Conservation (phyloP, 1,140 invertebrate genomes). For the Drosophila ercepeae region DNA sequence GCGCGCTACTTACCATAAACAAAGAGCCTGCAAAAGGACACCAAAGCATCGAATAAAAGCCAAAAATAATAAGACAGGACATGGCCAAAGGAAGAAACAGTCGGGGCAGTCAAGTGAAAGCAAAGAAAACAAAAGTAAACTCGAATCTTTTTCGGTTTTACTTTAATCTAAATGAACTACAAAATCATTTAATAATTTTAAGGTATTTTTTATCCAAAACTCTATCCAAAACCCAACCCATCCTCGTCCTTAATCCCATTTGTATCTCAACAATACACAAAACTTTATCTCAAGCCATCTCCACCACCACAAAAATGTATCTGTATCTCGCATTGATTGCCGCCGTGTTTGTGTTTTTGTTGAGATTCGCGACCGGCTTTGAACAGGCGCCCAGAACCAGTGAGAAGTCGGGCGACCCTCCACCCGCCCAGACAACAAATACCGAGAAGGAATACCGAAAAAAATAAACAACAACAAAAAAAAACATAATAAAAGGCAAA, state of each 20-base stretch:
- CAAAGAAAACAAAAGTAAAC: constrained; percentile 7
- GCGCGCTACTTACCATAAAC: constrained; percentile 44
- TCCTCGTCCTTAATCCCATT: no score
- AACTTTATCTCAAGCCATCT: no score
- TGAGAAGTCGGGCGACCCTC: constrained; percentile 13
- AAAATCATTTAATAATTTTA: no score
- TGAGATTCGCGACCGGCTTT: constrained; percentile 76
- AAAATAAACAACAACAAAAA: no score
- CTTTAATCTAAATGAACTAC: no score
- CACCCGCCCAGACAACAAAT: constrained; percentile 6
- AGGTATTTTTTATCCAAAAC: no score
- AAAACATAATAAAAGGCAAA: constrained; percentile 48
- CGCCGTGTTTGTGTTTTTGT: constrained; percentile 78
- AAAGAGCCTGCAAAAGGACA: constrained; percentile 6
- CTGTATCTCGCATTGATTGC: constrained; percentile 16
- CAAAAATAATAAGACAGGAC: constrained; percentile 28
- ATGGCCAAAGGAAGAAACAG: constrained; percentile 6
- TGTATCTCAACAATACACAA: no score
- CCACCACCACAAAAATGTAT: constrained; percentile 1
- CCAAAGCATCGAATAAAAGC: constrained; percentile 12
- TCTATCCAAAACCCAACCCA: no score
- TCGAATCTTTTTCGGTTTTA: no score
- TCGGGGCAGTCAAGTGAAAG: constrained; percentile 54
- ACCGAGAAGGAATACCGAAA: constrained; percentile 27
- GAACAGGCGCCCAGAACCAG: constrained; percentile 73